Evolutionary conservation across 2,888 invertebrate genomes (phyloP).

Genomic region (Labia minor): DNA sequence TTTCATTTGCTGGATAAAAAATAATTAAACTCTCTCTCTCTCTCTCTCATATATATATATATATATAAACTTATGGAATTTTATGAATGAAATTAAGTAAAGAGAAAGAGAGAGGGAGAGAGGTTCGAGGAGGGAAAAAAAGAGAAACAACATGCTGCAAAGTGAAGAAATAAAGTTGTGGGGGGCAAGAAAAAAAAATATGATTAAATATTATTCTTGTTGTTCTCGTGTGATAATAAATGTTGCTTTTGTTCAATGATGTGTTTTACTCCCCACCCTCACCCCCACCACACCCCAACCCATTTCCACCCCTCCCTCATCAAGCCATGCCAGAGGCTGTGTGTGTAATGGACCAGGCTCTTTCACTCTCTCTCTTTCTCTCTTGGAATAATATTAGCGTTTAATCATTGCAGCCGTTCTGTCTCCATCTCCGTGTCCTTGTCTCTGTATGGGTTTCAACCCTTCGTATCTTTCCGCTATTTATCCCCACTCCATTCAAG

Average conservation of each 20-base stretch:
- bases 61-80: too few relatives aligned
- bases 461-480: conserved; percentile 7
- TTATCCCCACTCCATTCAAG: not conserved
- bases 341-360: conserved; percentile 4
- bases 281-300: too few relatives aligned
- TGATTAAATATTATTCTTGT: conserved; percentile 13
- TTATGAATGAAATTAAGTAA: too few relatives aligned
- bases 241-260: conserved; percentile 13
- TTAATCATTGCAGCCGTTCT: not conserved
- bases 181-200: not conserved
- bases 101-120: too few relatives aligned
- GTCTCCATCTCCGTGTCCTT: not conserved
- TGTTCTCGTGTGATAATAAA: conserved; percentile 13
- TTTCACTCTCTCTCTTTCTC: not conserved
- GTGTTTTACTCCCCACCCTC: not conserved
- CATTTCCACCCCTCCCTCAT: not conserved
- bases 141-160: too few relatives aligned
- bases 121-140: too few relatives aligned
- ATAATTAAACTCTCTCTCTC: too few relatives aligned
- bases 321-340: not conserved
- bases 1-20: too few relatives aligned
- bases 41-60: too few relatives aligned
- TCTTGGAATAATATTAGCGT: conserved; percentile 13
- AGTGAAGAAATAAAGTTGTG: not conserved
- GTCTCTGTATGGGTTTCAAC: not conserved